phyloP scores from a whole-genome alignment of 2,797 vertebrate genomes.

The Myripristis murdjan region DNA sequence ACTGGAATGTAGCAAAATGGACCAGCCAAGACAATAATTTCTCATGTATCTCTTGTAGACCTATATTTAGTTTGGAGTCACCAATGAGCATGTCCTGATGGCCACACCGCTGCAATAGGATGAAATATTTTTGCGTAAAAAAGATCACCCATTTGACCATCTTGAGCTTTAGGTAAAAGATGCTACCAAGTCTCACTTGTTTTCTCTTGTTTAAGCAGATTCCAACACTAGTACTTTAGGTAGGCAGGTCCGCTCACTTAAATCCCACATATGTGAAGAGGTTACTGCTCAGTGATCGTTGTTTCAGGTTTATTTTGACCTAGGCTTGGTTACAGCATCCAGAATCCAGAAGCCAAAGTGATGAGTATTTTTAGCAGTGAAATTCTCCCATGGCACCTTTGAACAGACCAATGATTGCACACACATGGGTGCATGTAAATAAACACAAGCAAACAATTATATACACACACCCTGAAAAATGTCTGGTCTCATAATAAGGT shows the following conservation, averaged over 20 bases:
- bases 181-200: conserved; percentile 22
- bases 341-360: conserved; percentile 55
- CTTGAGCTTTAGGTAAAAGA: conserved; percentile 7
- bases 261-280: conserved; percentile 65
- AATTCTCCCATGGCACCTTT: conserved; percentile 55
- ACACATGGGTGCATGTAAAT: conserved; percentile 39
- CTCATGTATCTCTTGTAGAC: conserved; percentile 16
- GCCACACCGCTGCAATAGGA: conserved; percentile 15
- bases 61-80: conserved; percentile 4
- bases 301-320: conserved; percentile 70
- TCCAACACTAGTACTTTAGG: conserved; percentile 51
- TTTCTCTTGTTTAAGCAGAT: conserved; percentile 60
- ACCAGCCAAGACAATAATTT: conserved; percentile 6
- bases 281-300: conserved; percentile 35
- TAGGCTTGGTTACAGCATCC: conserved; percentile 67
- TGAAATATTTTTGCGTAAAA: conserved; percentile 1
- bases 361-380: conserved; percentile 77
- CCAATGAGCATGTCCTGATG: conserved; percentile 4
- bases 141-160: conserved; percentile 1
- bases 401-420: conserved; percentile 31
- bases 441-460: conserved; percentile 38
- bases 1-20: background rate
- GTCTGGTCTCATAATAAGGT: conserved; percentile 71
- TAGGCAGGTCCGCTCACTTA: conserved; percentile 41
- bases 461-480: conserved; percentile 47